A percentile compares a stretch with the other conserved stretches of the same genome.
phyloP scores from a whole-genome alignment of 2,888 invertebrate species.

The Labia minor region DNA sequence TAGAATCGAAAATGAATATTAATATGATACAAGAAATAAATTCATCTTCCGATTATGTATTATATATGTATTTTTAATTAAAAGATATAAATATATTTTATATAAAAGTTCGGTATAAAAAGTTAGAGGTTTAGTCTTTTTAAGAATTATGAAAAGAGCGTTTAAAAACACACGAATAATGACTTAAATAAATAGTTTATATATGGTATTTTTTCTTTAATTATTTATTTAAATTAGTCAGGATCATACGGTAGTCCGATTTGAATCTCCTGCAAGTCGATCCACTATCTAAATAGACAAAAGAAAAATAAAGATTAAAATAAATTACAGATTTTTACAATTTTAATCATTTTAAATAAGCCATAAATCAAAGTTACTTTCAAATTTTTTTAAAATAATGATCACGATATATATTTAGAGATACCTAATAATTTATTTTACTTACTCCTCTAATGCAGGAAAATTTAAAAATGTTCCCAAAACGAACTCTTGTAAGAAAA shows the following conservation, averaged over 20 bases:
- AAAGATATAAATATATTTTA: not conserved
- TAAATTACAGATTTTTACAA: not conserved
- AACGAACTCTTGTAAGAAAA: slow-evolving; percentile 84
- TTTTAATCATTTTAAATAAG: slow-evolving; percentile 9
- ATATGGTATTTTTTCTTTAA: slow-evolving; percentile 20
- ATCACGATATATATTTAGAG: too few species aligned
- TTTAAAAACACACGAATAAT: not conserved
- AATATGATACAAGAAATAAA: not conserved
- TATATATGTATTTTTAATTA: not conserved
- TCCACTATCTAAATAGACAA: slow-evolving; percentile 54
- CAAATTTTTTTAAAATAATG: too few species aligned
- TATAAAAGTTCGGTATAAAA: not conserved
- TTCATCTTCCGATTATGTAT: not conserved
- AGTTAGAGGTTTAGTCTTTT: not conserved
- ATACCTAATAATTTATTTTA: too few species aligned
- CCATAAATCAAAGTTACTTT: slow-evolving; percentile 15
- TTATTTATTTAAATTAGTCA: slow-evolving; percentile 28
- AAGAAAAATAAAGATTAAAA: slow-evolving; percentile 17
- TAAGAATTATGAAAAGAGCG: slow-evolving; percentile 31
- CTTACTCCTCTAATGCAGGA: slow-evolving; percentile 75
- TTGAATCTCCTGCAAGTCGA: slow-evolving; percentile 69
- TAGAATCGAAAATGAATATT: not conserved
- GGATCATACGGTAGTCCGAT: slow-evolving; percentile 68
- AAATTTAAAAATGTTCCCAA: slow-evolving; percentile 79
- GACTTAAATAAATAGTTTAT: not conserved